These are phyloP conservation scores for Archivesica marissinica DNA, from an alignment of 1,140 invertebrate species.

Conservation along the genomic window DNA sequence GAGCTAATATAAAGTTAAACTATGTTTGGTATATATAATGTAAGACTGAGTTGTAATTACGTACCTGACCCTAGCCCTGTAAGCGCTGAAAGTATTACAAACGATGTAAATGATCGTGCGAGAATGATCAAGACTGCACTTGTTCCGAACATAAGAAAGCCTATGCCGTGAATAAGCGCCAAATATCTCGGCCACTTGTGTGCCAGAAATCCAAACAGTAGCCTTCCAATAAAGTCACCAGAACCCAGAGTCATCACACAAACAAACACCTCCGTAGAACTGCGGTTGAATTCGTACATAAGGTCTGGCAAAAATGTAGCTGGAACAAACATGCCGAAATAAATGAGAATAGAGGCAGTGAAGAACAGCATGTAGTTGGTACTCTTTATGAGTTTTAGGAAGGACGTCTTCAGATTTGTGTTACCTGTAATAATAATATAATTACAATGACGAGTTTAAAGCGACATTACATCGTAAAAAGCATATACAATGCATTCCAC, in stretches of 20 bases:
- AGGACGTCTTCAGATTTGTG: neutral
- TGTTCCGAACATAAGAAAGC: neutral
- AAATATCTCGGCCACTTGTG: neutral
- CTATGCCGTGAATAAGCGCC: neutral
- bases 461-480: no score
- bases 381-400: neutral
- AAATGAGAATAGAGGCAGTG: neutral
- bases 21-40: neutral
- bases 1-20: neutral
- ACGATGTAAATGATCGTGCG: neutral
- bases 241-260: neutral
- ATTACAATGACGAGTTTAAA: no score
- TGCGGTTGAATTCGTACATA: neutral
- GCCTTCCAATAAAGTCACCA: neutral
- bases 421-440: no score
- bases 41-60: neutral
- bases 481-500: no score
- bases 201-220: neutral
- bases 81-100: neutral
- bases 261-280: neutral
- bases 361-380: neutral
- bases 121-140: neutral
- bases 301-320: conserved; percentile 21
- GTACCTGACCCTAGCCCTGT: neutral
- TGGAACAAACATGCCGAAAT: neutral